A percentile compares a stretch with the other conserved stretches of the same genome.
Evolutionary conservation across 2,888 invertebrate species (phyloP).

Genomic region (Chrysolina oricalcia): DNA sequence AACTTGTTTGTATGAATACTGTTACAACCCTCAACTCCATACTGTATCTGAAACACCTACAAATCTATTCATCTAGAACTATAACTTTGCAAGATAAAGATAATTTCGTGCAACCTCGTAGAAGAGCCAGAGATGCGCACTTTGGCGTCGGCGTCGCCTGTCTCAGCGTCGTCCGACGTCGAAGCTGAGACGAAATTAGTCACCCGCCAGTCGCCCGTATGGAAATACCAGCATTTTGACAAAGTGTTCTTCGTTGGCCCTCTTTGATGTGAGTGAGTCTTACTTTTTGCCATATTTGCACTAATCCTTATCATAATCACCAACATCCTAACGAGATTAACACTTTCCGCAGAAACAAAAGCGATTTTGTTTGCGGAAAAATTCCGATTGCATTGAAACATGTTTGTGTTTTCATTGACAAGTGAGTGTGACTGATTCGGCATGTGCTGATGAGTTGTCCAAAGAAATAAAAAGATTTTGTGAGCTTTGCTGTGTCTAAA

Average conservation of each 20-base stretch:
- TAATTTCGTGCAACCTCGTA: conserved; percentile 37
- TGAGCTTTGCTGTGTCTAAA: conserved; percentile 39
- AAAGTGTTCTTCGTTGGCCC: conserved; percentile 12
- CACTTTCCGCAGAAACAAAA: neutral
- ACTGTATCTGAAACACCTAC: too few species aligned
- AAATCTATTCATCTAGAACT: too few species aligned
- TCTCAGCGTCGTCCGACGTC: conserved; percentile 61
- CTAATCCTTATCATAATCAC: neutral
- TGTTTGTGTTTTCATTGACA: conserved; percentile 20
- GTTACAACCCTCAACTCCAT: too few species aligned
- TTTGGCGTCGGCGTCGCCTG: conserved; percentile 53
- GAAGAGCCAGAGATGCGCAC: conserved; percentile 48
- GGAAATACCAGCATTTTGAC: conserved; percentile 45
- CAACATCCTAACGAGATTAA: neutral
- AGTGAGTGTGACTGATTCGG: neutral
- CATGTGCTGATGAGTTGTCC: conserved; percentile 2
- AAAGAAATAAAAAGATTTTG: neutral
- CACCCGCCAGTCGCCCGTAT: conserved; percentile 65
- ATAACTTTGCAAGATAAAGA: neutral
- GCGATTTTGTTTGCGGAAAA: neutral
- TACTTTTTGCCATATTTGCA: neutral
- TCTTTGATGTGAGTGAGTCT: conserved; percentile 13
- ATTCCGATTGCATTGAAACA: neutral
- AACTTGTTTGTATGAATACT: too few species aligned
- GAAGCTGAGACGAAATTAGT: conserved; percentile 66